phyloP scores from a whole-genome alignment of 2,888 invertebrate genomes.

The Nomada hirtipes region DNA sequence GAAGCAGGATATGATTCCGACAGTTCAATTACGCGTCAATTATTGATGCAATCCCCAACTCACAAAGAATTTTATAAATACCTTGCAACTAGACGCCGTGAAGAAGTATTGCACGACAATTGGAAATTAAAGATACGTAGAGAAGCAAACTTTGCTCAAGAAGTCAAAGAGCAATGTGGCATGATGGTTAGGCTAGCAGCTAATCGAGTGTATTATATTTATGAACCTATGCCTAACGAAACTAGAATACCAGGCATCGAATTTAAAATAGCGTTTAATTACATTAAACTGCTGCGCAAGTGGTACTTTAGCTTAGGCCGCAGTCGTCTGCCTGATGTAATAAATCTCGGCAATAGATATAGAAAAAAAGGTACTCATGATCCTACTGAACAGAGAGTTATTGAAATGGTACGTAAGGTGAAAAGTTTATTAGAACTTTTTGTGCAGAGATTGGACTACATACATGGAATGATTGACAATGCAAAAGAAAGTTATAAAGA shows the following conservation, averaged over 20 bases:
- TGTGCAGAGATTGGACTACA: constrained; percentile 18
- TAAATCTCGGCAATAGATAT: constrained; percentile 24
- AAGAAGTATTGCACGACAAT: constrained; percentile 23
- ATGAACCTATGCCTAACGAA: constrained; percentile 13
- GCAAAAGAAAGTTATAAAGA: constrained; percentile 35
- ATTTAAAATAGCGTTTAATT: constrained; percentile 51
- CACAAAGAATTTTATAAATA: constrained; percentile 22
- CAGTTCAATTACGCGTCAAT: background rate
- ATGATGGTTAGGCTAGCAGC: constrained; percentile 33
- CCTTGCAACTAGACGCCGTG: constrained; percentile 10
- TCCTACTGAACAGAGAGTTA: constrained; percentile 25
- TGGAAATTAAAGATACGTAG: constrained; percentile 37
- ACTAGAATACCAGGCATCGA: constrained; percentile 25
- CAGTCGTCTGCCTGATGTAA: constrained; percentile 41
- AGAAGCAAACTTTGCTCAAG: background rate
- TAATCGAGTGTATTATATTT: constrained; percentile 44
- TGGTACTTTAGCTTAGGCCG: constrained; percentile 59
- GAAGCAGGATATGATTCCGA: constrained; percentile 45
- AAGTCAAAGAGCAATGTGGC: constrained; percentile 39
- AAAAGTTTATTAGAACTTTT: constrained; percentile 36
- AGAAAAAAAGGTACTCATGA: constrained; percentile 6
- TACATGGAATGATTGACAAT: constrained; percentile 35
- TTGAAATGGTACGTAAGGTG: constrained; percentile 17
- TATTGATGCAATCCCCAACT: constrained; percentile 20
- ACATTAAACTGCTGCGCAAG: constrained; percentile 44